These are phyloP conservation scores for Calephelis virginiensis DNA, from an alignment of 1,140 invertebrate species.

Conservation along the genomic window DNA sequence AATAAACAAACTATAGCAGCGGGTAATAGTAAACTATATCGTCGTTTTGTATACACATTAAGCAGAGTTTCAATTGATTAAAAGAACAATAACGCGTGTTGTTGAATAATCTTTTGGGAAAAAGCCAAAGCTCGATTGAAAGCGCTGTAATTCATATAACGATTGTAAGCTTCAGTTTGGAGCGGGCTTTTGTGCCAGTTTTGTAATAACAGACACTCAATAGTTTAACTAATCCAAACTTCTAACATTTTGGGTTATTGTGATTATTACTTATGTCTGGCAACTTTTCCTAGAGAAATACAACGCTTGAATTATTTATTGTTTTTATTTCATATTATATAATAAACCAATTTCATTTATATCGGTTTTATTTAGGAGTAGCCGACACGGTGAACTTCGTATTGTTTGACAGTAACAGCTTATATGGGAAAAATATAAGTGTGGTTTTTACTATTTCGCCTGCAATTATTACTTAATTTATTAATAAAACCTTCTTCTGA, in stretches of 20 bases:
- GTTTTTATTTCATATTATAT: too few species aligned
- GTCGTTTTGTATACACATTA: background rate
- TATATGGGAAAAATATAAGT: too few species aligned
- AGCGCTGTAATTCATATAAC: slow-evolving; percentile 12
- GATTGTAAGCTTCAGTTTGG: slow-evolving; percentile 5
- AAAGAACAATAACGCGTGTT: slow-evolving; percentile 13
- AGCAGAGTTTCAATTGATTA: background rate
- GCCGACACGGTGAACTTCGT: too few species aligned
- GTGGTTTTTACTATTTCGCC: too few species aligned
- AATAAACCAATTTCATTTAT: too few species aligned
- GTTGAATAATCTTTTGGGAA: slow-evolving; percentile 15
- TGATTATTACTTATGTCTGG: background rate
- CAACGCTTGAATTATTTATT: too few species aligned
- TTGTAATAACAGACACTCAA: slow-evolving; percentile 10
- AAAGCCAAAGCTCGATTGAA: slow-evolving; percentile 14
- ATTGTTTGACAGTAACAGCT: too few species aligned
- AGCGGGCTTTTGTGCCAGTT: background rate
- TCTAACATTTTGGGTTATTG: background rate
- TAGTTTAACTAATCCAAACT: slow-evolving; percentile 11
- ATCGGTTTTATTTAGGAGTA: too few species aligned
- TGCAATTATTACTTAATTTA: too few species aligned
- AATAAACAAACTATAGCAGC: background rate
- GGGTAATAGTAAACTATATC: background rate
- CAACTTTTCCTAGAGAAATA: too few species aligned
- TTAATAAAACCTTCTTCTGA: too few species aligned